Base-by-base conservation (phyloP, 2,888 invertebrate species). In the Globia sparganii region DNA sequence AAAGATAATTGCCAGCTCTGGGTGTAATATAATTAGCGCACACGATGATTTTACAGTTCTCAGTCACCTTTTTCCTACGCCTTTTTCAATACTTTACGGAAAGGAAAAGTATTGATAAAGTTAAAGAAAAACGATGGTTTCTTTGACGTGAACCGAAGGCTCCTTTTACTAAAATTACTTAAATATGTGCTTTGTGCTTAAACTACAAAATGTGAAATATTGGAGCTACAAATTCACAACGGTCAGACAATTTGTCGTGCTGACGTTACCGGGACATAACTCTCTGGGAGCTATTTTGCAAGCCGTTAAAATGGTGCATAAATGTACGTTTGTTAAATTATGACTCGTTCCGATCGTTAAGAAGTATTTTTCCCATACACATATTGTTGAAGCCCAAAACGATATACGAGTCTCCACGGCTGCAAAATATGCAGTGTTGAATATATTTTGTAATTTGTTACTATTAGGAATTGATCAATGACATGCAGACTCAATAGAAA, bases 171-270 rank as follows among this genome's bases (percentile, higher is more conserved):
- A 11, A 5, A 53, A 61, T 68, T 59, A 75, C 62, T 62, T 56
- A 58, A 71, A 46, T 67, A 71, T 78, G 37, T 72, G 68, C 75
- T 85, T 83, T 71, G 58, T 71, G 58, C 70, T 83, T 85, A 68
- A 77, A 85, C 76, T 76, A 73, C 86, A 87, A 90, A 91, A 89
- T 90, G 86, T 89, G 86, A 89, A 92, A 91, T 91, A 90, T 87
- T 88, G 86, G 75, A 87, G 90, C 91, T 75, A 92, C 92, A 92
- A 92, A 94, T 93, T 91, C 90, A 91, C 92, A 92, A 92, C 91
- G 92, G 91, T 91, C 91, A 91, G 90, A 93, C 93, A 93, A 94
- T 95, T 94, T 94, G 94, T 94, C 92, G 91, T 87, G 85, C 90
- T 91, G 92, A 92, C 92, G 89, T 91, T 91, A 92, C 90, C 87